Base-by-base conservation (phyloP, 2,797 vertebrate genomes). In the Allenopithecus nigroviridis region DNA sequence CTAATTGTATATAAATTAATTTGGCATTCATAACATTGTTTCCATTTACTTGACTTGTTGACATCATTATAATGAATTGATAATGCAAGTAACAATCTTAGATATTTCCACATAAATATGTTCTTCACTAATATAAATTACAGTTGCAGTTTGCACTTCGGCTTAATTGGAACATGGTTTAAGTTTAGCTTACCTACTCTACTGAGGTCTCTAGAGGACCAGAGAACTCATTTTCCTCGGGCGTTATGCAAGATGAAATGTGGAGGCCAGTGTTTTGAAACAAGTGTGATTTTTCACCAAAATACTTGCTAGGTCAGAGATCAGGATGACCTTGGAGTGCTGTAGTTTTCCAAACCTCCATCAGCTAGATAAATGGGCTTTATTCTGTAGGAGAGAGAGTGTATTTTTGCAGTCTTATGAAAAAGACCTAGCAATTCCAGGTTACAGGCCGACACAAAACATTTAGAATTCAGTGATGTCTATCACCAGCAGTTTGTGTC, bases 31-130 rank as follows among this genome's bases (percentile, higher is more conserved):
- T 97, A 97, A 93, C 91, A 68, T 97, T 93, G 85, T 97, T 97
- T 97, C 98, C 96, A 96, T 97, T 98, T 98, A 2, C 98, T 98
- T 98, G 96, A 98, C 98, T 97, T 98, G 96, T 97, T 96, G 98
- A 98, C 97, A 97, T 98, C 97, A 98, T 98, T 97, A 97, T 86
- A 83, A 79, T 95, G 97, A 98, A 97, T 98, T 98, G 98, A 98
- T 98, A 95, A 96, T 96, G 87, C 88, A 59, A 88, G 26, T 96
- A 98, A 75, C 95, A 94, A 89, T 97, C 95, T 96, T 80, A 91
- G 95, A 48, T 96, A 2, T 87, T 92, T 88, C 59, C 68, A 80
- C 36, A 57, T 76, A 68, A 94, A 76, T 91, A 85, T 43, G 30
- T 97, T 95, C 92, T 92, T 97, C 97, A 95, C 96, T 98, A 92